Evolutionary conservation across 2,113 vertebrate species (phyloP), one percentile per base, ranked within the genome.

Genomic region (Mionectes macconnelli): DNA sequence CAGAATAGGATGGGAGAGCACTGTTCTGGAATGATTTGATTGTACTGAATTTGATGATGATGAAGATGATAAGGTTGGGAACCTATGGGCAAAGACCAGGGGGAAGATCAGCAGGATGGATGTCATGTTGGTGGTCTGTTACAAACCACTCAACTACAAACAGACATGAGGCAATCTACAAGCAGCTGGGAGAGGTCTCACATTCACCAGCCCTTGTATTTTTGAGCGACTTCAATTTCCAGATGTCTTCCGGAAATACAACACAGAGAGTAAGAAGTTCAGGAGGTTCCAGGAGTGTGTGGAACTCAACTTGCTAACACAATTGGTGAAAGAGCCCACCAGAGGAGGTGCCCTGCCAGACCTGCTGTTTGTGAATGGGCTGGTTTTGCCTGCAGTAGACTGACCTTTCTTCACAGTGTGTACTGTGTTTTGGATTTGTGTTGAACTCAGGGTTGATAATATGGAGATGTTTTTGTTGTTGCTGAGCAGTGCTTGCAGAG

Each of bases 311-410:
- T 31, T 45, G 20, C n/a, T 68, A 31, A 55, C 27, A 47, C 13
- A 40, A 9, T 9, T 76, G 23, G 17, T 40, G 6, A 47, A 62
- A 52, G 13, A 74, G 24, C 12, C 39, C 76, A 3, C 20, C 30
- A 75, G 35, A 39, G 31, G 23, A 87, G 30, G n/a, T 2, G 4
- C 15, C 16, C 12, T 3, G 0, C 20, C 49, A 50, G 40, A 39
- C 9, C 15, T 39, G 31, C 8, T 10, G 42, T 45, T 59, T 47
- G 28, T 6, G 5, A 39, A 28, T 40, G 12, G 72, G 40, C 11
- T 69, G 1, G 0, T 31, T 83, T 68, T 76, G 55, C 17, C 3
- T 4, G n/a, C 7, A 15, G 20, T n/a, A 17, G 39, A 39, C 24
- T 45, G 53, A 31, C 40, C 12, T 47, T 68, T 30, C 45, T 42